Percentiles rank a stretch among this genome's conserved stretches.
phyloP scores from a whole-genome alignment of 2,888 invertebrate genomes.

The Apocheima hispidaria region DNA sequence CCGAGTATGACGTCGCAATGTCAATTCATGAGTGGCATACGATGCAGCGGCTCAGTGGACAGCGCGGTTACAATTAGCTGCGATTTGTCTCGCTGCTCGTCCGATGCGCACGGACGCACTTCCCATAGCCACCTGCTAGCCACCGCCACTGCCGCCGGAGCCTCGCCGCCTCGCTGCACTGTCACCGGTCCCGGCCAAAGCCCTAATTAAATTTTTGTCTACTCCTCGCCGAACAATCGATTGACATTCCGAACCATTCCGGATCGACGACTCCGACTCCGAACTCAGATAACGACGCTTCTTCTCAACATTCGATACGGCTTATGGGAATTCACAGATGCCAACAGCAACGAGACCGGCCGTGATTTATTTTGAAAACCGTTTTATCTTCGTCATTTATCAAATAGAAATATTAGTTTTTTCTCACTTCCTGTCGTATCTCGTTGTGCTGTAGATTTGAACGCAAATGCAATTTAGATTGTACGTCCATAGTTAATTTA shows the following conservation, averaged over 20 bases:
- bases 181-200: conserved; percentile 65
- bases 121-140: conserved; percentile 79
- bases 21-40: conserved; percentile 34
- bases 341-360: conserved; percentile 28
- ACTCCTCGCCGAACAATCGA: conserved; percentile 63
- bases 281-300: conserved; percentile 51
- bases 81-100: conserved; percentile 79
- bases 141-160: conserved; percentile 34
- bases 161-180: conserved; percentile 48
- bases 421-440: conserved; percentile 37
- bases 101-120: conserved; percentile 83
- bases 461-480: conserved; percentile 36
- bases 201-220: conserved; percentile 83
- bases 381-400: conserved; percentile 40
- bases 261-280: conserved; percentile 50
- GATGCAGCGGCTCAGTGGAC: conserved; percentile 56
- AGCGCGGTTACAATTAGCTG: conserved; percentile 74
- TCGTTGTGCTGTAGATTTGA: conserved; percentile 32
- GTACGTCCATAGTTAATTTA: conserved; percentile 42
- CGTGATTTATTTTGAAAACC: conserved; percentile 39
- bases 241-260: conserved; percentile 66
- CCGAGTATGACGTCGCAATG: conserved; percentile 46
- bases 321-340: conserved; percentile 47
- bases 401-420: conserved; percentile 40
- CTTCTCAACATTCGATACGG: conserved; percentile 46